Conservation (phyloP, 2,113 vertebrate genomes). For the Trinectes maculatus region DNA sequence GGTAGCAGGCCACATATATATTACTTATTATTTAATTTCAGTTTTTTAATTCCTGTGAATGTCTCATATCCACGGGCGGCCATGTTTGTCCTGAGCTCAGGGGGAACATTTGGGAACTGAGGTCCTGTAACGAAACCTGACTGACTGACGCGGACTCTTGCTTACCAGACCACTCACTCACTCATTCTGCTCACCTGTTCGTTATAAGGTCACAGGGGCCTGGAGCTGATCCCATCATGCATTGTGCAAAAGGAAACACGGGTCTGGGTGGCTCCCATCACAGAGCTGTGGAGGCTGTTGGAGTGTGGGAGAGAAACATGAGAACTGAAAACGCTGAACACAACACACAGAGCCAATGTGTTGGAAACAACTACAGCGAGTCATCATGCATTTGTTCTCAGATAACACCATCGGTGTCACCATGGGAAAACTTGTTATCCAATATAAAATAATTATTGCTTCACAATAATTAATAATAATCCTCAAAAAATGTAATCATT, state of each 20-base stretch:
- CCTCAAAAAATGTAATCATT: no score
- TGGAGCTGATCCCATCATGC: constrained; percentile 39
- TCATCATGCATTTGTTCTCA: no score
- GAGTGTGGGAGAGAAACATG: constrained; percentile 38
- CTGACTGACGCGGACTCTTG: constrained; percentile 34
- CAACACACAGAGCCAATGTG: background rate
- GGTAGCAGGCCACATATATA: no score
- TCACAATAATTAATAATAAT: no score
- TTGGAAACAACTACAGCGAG: constrained; percentile 9
- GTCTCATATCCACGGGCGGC: constrained; percentile 35
- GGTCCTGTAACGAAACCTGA: constrained; percentile 29
- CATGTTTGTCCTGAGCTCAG: constrained; percentile 16
- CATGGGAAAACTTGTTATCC: no score
- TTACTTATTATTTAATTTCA: no score
- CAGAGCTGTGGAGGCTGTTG: constrained; percentile 11
- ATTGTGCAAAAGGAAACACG: constrained; percentile 37
- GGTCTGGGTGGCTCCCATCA: constrained; percentile 3
- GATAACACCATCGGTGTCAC: no score
- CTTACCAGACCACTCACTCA: background rate
- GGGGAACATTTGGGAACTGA: background rate
- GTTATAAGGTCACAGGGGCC: constrained; percentile 27
- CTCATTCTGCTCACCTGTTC: constrained; percentile 43
- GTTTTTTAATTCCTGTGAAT: no score
- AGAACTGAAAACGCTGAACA: constrained; percentile 1
- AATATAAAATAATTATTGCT: no score